Evolutionary conservation across 1,140 invertebrate genomes (phyloP).

Genomic region (Diploscapter pachys): DNA sequence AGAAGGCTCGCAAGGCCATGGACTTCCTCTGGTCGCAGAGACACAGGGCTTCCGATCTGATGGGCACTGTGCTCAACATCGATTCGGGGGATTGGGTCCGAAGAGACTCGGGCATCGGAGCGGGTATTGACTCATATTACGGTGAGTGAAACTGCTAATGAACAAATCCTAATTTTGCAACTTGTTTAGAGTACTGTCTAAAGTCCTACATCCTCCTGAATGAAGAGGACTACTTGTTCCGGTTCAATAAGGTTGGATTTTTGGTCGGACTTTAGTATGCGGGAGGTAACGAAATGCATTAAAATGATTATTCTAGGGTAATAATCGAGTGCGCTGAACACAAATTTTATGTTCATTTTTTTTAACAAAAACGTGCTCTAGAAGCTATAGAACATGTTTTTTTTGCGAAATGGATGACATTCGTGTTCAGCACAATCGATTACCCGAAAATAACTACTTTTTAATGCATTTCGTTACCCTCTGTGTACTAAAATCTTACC

Average conservation of each 20-base stretch:
- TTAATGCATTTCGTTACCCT: too few species aligned
- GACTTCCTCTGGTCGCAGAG: constrained; percentile 90
- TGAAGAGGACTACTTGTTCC: constrained; percentile 81
- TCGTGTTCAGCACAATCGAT: too few species aligned
- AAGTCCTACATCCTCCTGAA: constrained; percentile 77
- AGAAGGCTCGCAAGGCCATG: constrained; percentile 89
- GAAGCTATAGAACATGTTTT: too few species aligned
- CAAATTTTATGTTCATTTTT: too few species aligned
- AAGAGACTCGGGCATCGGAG: constrained; percentile 92
- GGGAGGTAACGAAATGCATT: too few species aligned
- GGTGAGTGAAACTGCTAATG: constrained; percentile 55
- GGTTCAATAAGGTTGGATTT: constrained; percentile 75
- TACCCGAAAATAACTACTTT: too few species aligned
- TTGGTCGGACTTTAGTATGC: too few species aligned
- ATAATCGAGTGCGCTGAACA: too few species aligned
- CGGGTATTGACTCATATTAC: constrained; percentile 97
- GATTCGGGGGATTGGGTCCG: constrained; percentile 94
- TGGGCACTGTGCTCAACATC: constrained; percentile 91
- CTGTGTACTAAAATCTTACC: constrained; percentile 4
- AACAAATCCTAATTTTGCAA: too few species aligned
- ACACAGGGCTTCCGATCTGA: constrained; percentile 80
- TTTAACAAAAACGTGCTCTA: too few species aligned
- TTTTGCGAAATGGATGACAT: too few species aligned
- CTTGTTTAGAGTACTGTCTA: constrained; percentile 74
- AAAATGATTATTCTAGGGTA: too few species aligned